Evolutionary conservation across 2,888 invertebrate species (phyloP), one percentile per base, ranked within the genome.

Genomic region (Rhogogaster chlorosoma): DNA sequence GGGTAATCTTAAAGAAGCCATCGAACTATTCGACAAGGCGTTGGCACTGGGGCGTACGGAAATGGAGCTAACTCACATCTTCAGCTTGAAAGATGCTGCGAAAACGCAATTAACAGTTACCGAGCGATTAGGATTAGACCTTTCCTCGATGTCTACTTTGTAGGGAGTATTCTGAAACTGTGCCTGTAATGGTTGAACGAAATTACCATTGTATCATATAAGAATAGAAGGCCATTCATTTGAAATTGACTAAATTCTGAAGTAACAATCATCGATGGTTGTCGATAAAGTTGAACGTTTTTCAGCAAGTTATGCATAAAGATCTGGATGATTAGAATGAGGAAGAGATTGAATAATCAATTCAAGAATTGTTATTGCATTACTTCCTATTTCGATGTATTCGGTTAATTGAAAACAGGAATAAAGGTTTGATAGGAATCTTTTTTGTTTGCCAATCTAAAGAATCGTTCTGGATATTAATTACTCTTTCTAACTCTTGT

Each of bases 21-120:
- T 99, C 88, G 96, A 96, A 88, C 94, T 98, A 85, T 99, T 99
- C 93, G 97, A 98, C 90, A 97, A 97, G 93, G 99, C 99, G 53
- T 96, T 99, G 87, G 95, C 95, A 84, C 94, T 98, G 88, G 97
- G 98, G 70, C 97, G 98, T 92, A 98, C 98, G 22, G 97, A 97
- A 93, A 95, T 96, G 89, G 99, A 99, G 94, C 96, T 99, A 95
- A 96, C 97, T 42, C 99, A 99, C 93, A 94, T 99, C 91, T 98
- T 97, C 93, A 97, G 98, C 2, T 94, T 99, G 88, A 96, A 97
- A 90, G 97, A 98, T 94, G 99, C 99, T 26, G 98, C 99, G 12
- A 95, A 96, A 88, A 98, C 98, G 42, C 99, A 99, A 94, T 94
- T 97, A 82, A 97, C 96, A 92, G 97, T 98, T 67, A 96, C 97